A percentile compares a stretch with the other conserved stretches of the same genome.
These are phyloP conservation scores for Galaxias olidus DNA, from an alignment of 2,797 vertebrate species.

Conservation along the genomic window DNA sequence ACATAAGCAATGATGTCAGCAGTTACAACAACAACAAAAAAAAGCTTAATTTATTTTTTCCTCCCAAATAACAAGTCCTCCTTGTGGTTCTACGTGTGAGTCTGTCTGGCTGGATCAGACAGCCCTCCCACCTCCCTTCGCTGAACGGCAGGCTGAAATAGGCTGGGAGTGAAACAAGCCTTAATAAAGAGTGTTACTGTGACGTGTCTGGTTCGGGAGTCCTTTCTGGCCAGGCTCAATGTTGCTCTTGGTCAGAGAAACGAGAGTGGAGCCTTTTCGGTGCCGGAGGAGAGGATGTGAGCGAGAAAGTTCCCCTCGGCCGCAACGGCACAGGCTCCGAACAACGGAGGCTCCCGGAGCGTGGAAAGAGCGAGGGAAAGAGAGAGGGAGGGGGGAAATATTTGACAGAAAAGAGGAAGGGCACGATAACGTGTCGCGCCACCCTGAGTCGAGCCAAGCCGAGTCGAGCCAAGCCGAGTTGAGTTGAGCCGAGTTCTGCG, in stretches of 20 bases:
- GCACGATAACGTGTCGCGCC: too few relatives aligned
- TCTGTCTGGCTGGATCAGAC: slow-evolving; percentile 27
- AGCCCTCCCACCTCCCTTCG: slow-evolving; percentile 32
- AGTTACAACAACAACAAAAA: too few relatives aligned
- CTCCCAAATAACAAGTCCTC: too few relatives aligned
- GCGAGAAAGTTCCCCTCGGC: slow-evolving; percentile 65
- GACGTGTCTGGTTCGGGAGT: slow-evolving; percentile 53
- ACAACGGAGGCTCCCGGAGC: slow-evolving; percentile 64
- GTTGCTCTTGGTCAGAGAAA: slow-evolving; percentile 67
- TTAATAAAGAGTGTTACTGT: slow-evolving; percentile 54
- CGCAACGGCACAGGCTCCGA: slow-evolving; percentile 30
- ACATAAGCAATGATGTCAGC: too few relatives aligned
- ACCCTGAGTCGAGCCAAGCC: too few relatives aligned
- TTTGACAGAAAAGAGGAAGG: slow-evolving; percentile 35
- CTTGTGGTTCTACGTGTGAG: background rate
- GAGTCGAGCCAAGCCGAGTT: slow-evolving; percentile 32
- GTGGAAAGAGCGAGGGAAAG: slow-evolving; percentile 5
- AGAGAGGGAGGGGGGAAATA: background rate
- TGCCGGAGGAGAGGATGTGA: slow-evolving; percentile 45
- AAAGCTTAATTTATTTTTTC: too few relatives aligned
- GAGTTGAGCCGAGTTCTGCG: slow-evolving; percentile 4
- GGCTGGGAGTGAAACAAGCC: slow-evolving; percentile 44
- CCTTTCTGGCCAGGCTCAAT: slow-evolving; percentile 63
- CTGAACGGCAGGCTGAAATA: slow-evolving; percentile 35
- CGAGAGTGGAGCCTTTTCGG: slow-evolving; percentile 43